phyloP scores from a whole-genome alignment of 2,888 invertebrate genomes.

The Chrysotoxum bicinctum region DNA sequence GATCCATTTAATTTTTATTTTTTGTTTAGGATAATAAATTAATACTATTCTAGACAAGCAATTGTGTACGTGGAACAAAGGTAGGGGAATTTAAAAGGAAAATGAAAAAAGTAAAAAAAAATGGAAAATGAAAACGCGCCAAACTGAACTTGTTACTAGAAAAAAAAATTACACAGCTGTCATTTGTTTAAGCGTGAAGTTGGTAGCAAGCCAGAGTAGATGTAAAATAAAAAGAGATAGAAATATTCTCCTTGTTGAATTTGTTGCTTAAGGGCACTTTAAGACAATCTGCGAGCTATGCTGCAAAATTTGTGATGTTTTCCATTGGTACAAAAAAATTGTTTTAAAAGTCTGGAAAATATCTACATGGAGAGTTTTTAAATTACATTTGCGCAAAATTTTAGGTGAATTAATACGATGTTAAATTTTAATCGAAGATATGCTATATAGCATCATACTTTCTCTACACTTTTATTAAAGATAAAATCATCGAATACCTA shows the following conservation, averaged over 20 bases:
- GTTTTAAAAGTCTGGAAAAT: too few relatives aligned
- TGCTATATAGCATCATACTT: too few relatives aligned
- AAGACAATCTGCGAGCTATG: background rate
- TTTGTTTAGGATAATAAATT: background rate
- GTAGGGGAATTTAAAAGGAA: background rate
- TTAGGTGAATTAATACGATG: too few relatives aligned
- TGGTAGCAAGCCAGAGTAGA: background rate
- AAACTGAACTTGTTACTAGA: constrained; percentile 47
- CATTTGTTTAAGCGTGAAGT: constrained; percentile 67
- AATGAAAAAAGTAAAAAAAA: constrained; percentile 10
- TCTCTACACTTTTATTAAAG: too few relatives aligned
- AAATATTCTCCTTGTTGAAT: background rate
- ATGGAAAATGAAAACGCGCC: constrained; percentile 40
- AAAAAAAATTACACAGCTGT: constrained; percentile 45
- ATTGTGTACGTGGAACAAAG: constrained; percentile 51
- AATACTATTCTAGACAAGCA: constrained; percentile 15
- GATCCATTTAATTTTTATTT: constrained; percentile 76
- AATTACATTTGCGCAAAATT: too few relatives aligned
- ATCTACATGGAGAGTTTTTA: too few relatives aligned
- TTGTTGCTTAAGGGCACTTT: background rate
- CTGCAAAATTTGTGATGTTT: background rate
- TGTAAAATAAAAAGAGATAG: background rate
- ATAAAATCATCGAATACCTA: too few relatives aligned
- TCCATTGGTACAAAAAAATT: too few relatives aligned
- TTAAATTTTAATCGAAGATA: too few relatives aligned